Evolutionary conservation across 2,797 vertebrate species (phyloP), one percentile per base, ranked within the genome.

Genomic region (Holocentrus rufus): DNA sequence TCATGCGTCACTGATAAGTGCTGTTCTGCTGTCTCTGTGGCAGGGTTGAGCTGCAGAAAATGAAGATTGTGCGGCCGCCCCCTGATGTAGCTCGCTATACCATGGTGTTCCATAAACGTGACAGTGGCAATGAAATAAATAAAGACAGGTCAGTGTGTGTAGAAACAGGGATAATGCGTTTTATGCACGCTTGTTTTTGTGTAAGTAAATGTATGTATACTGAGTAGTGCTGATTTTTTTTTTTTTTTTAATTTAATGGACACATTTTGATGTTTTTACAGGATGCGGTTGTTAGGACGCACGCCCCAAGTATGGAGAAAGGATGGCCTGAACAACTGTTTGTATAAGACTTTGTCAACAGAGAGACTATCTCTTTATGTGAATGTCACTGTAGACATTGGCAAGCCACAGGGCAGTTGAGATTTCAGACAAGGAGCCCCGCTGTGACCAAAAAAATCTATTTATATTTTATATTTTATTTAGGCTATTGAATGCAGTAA

Each of bases 31-130:
- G 18, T 72, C 18, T 84, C 11, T 1, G 44, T 75, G 70, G 34
- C 84, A 99, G 98, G 85, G 96, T 98, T 65, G 91, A 95, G 74
- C 91, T 97, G 25, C 94, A 96, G 60, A 96, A 93, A 72, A 97
- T 99, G 98, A 93, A 85, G 82, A 95, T 99, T 34, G 50, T 94
- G 17, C 93, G 98, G 2, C 98, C 98, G 0, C 73, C 94, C 0
- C 87, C 94, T 3, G 89, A 93, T 0, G 70, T 99, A 9, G 98
- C 93, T 58, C 96, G 96, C 74, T 99, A 99, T 23, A 99, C 97
- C 0, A 99, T 99, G 98, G 95, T 98, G 85, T 98, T 98, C 80
- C 98, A 99, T 77, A 95, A 95, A 25, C 91, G 98, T 59, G 98
- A 99, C 91, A 87, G 69, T 0, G 98, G 98, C 56, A 99, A 99